Percentiles rank a stretch among this genome's conserved stretches.
Evolutionary conservation across 2,797 vertebrate genomes (phyloP).

Genomic region (Hybognathus amarus): DNA sequence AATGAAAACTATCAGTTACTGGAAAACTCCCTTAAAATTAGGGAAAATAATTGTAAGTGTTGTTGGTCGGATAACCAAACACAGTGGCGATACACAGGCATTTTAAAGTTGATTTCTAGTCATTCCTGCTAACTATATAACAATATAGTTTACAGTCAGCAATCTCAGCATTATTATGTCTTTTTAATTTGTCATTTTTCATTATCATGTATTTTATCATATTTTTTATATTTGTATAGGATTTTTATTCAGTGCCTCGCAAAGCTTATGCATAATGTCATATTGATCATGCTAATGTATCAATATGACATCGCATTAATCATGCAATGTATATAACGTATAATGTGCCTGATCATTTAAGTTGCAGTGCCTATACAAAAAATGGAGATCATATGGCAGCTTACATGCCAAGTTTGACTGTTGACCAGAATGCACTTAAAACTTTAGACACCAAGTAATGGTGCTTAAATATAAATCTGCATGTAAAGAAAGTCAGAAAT

Average conservation of each 20-base stretch:
- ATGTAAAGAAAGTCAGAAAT: neutral
- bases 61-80: neutral
- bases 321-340: no score
- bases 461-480: neutral
- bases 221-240: neutral
- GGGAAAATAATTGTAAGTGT: no score
- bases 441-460: neutral
- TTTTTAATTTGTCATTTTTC: neutral
- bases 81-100: neutral
- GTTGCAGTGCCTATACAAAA: neutral
- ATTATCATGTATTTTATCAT: neutral
- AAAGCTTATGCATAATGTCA: neutral
- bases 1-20: neutral
- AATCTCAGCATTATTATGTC: neutral
- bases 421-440: conserved; percentile 5
- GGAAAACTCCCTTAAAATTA: neutral
- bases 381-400: neutral
- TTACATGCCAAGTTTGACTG: neutral
- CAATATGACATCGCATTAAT: no score
- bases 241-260: neutral
- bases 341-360: neutral
- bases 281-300: neutral
- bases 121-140: neutral
- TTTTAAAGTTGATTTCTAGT: neutral
- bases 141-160: conserved; percentile 25